phyloP scores from a whole-genome alignment of 1,140 invertebrate genomes.

The Akabosia matsudoensis region DNA sequence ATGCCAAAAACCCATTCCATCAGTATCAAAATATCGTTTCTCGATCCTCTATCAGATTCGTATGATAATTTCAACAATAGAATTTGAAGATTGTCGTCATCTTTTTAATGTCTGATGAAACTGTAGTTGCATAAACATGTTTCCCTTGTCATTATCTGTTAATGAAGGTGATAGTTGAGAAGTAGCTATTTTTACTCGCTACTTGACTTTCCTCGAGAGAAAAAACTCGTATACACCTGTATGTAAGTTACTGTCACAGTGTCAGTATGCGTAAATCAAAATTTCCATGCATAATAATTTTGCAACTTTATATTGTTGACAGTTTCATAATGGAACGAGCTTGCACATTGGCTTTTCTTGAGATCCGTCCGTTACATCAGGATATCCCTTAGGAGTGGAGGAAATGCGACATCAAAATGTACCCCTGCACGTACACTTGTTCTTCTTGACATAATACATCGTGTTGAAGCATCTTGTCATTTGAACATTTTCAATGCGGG shows the following conservation, averaged over 20 bases:
- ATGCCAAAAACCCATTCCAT: slow-evolving; percentile 17
- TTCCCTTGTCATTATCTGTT: background rate
- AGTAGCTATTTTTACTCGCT: background rate
- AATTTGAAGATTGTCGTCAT: background rate
- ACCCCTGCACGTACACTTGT: background rate
- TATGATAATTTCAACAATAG: background rate
- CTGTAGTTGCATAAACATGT: background rate
- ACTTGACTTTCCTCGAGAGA: background rate
- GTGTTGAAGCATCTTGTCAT: background rate
- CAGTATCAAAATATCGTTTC: background rate
- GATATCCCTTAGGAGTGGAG: no score
- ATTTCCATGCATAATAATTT: no score
- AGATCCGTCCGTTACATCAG: no score
- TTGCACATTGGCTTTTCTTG: no score
- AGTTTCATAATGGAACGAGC: no score
- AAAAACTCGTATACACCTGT: background rate
- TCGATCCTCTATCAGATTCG: background rate
- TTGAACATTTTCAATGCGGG: no score
- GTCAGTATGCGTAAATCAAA: no score
- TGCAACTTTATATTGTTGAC: no score
- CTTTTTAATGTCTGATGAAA: background rate
- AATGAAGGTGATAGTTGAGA: background rate
- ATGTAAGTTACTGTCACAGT: background rate
- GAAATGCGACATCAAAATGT: no score
- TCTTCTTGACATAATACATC: background rate